Percentiles rank a stretch among this genome's conserved stretches.
Evolutionary conservation across 2,888 invertebrate genomes (phyloP).

Genomic region (Neocrepidodera transversa): DNA sequence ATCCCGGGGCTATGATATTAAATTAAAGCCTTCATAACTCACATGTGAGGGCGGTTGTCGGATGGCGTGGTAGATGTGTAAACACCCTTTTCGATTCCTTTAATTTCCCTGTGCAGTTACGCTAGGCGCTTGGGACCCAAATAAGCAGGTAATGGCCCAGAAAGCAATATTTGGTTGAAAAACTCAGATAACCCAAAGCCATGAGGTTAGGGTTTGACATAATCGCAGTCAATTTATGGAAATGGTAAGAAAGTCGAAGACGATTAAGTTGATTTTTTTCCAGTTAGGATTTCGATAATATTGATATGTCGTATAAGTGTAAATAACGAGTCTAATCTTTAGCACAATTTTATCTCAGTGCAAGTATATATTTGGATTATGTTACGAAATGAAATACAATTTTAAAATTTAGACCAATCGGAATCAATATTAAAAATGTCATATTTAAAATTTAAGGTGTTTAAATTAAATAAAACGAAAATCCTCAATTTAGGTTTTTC

Average conservation of each 20-base stretch:
- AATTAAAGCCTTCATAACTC: conserved; percentile 18
- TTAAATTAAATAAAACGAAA: too few relatives aligned
- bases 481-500: too few relatives aligned
- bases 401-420: too few relatives aligned
- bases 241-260: conserved; percentile 3
- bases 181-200: conserved; percentile 19
- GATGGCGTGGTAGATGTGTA: conserved; percentile 8
- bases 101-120: background rate
- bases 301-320: too few relatives aligned
- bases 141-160: conserved; percentile 25
- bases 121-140: conserved; percentile 15
- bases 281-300: too few relatives aligned
- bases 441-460: too few relatives aligned
- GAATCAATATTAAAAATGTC: too few relatives aligned
- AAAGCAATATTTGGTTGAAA: conserved; percentile 20
- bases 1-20: conserved; percentile 19
- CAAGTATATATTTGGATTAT: too few relatives aligned
- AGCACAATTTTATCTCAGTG: too few relatives aligned
- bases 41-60: conserved; percentile 2
- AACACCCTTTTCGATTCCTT: conserved; percentile 16
- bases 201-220: conserved; percentile 9
- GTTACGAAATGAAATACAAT: too few relatives aligned
- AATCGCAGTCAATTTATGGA: conserved; percentile 24
- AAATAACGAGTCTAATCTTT: too few relatives aligned
- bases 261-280: background rate